Base-by-base conservation (phyloP, 30 jellyfish, hydroid and myxozoan genomes). In the Cassiopea xamachana region DNA sequence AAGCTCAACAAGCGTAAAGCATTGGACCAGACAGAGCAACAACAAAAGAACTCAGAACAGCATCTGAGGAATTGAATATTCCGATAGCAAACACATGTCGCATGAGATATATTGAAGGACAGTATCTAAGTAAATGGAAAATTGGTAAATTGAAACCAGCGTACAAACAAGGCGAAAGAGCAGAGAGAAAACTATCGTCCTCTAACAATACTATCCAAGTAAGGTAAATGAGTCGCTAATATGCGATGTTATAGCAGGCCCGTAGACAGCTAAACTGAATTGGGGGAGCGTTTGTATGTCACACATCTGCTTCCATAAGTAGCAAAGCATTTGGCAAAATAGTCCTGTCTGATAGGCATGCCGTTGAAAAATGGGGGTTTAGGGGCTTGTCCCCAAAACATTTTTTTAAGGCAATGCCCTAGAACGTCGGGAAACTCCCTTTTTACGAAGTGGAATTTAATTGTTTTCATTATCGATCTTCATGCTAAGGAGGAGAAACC, bases 81-180 rank as follows among this genome's bases (percentile, higher is more conserved):
- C 86, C 86, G 73, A 46, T 77, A 13, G 73, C 86, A 51, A 77
- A 2, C 48, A 77, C 1, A 77, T 77, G 47, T 27, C 47, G 73
- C 44, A 77, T 7, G 86, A 18, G 86, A 77, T 7, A 77, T 46
- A 77, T 3, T 47, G 48, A 77, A 77, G 86, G 86, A 77, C 2
- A 77, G 45, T 46, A 46, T 5, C 86, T 44, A 77, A 77, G 71
- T 12, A n/a, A 77, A 73, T 77, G 86, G 86, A 77, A 77, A 77
- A 77, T 77, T 77, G 86, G 86, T 46, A 77, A 77, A n/a, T 50
- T 77, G 81, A 77, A 19, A 77, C 86, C 86, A 77, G 86, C 86
- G 86, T 73, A 77, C 86, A 77, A 77, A 77, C 86, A 77, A 77
- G 43, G 86, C 13, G 86, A 46, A 7, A 64, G 73, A 68, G 82